A percentile compares a stretch with the other conserved stretches of the same genome.
Evolutionary conservation across 2,113 vertebrate species (phyloP).

Genomic region (Clarias magur): DNA sequence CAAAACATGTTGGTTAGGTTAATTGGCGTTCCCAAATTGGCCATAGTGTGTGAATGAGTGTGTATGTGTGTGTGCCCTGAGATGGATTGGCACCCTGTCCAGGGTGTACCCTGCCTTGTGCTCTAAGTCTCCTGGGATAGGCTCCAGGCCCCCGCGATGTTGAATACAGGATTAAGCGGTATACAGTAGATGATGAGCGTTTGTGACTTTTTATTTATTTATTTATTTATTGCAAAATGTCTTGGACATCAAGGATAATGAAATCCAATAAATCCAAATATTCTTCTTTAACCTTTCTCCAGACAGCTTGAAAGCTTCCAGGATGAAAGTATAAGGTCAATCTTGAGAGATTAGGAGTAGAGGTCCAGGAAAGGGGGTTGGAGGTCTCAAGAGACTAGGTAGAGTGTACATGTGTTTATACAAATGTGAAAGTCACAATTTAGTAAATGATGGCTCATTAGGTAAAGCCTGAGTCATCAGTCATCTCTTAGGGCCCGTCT

Average conservation of each 20-base stretch:
- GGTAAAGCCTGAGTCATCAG: not conserved
- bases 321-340: not conserved
- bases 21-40: too few relatives aligned
- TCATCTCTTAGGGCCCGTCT: not conserved
- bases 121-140: too few relatives aligned
- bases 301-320: not conserved
- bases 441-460: not conserved
- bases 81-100: not conserved
- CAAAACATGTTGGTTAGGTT: too few relatives aligned
- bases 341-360: not conserved
- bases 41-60: not conserved
- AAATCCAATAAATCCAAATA: conserved; percentile 1
- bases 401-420: not conserved
- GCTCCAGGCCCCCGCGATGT: too few relatives aligned
- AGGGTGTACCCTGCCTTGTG: too few relatives aligned
- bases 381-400: not conserved
- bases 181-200: too few relatives aligned
- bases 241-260: not conserved
- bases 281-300: not conserved
- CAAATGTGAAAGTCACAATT: not conserved
- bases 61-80: not conserved
- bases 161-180: too few relatives aligned
- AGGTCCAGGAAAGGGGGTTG: not conserved
- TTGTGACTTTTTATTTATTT: too few relatives aligned
- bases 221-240: not conserved